Evolutionary conservation across 2,113 vertebrate genomes (phyloP).

Genomic region (Cinclus mexicanus): DNA sequence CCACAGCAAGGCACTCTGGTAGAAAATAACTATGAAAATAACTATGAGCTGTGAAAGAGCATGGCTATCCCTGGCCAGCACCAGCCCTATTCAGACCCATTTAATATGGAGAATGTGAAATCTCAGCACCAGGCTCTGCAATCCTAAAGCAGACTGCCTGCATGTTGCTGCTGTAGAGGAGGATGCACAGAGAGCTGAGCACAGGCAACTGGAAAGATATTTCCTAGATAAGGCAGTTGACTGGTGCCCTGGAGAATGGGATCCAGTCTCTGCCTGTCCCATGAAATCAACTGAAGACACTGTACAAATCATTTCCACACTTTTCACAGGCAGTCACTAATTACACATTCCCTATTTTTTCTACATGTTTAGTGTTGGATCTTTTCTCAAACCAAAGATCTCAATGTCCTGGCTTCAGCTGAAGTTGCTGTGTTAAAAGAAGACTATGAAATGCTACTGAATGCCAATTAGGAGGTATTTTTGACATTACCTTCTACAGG

Average conservation of each 20-base stretch:
- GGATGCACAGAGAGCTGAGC: background rate
- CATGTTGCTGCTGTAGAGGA: background rate
- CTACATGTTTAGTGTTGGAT: background rate
- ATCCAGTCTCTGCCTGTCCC: background rate
- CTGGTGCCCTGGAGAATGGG: background rate
- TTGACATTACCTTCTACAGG: background rate
- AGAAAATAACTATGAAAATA: background rate
- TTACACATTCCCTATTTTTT: background rate
- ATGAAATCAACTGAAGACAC: background rate
- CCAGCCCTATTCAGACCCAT: background rate
- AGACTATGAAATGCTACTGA: background rate
- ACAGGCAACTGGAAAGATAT: background rate
- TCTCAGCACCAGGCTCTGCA: background rate
- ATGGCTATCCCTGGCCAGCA: background rate
- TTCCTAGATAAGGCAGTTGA: background rate
- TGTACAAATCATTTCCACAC: background rate
- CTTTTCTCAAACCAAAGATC: background rate
- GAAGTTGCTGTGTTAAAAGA: background rate
- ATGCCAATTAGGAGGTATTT: background rate
- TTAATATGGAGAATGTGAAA: background rate
- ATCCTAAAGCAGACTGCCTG: background rate
- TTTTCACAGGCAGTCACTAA: background rate
- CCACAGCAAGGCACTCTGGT: background rate
- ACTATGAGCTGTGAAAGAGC: background rate
- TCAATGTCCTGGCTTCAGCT: background rate